Base-by-base conservation (phyloP, 2,113 vertebrate genomes). In the Aphelocoma coerulescens region DNA sequence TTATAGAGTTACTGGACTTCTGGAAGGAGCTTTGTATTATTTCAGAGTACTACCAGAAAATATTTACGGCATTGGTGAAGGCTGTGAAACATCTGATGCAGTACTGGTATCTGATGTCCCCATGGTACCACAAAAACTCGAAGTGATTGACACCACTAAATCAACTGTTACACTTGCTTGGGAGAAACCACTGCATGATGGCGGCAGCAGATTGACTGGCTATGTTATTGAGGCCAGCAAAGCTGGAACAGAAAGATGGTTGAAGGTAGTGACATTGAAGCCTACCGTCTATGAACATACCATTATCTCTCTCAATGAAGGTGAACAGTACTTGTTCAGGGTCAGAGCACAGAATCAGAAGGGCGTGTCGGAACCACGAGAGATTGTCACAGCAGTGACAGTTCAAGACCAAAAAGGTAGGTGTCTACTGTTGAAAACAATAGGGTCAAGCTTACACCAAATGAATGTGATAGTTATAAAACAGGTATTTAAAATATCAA, bases 181-280 rank as follows among this genome's bases (percentile, higher is more conserved):
- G 99, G 99, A 99, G 79, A 99, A 99, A 94, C 99, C 99, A n/a
- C 98, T 98, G 61, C 99, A 99, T 8, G 99, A 99, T 76, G 99
- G 99, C 26, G 99, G 99, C 73, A 99, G 99, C 98, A 98, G 99
- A 93, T 96, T 99, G 95, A 99, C 98, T 10, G 98, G 98, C 63
- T 99, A 99, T 51, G 93, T 99, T 39, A 98, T 99, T 48, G 99
- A 99, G 95, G 99, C 99, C 92, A 99, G 99, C 97, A 99, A 97
- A 97, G 98, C 98, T 87, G 99, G 98, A 77, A 99, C 99, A 15
- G 99, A 99, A 82, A 99, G 99, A 81, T 99, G 99, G 99, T 98
- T 99, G 99, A 99, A 99, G 93, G 99, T 99, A 67, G 98, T 98
- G 75, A 98, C 99, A 3, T 75, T 99, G 89, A 99, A 99, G 97